These are phyloP conservation scores for Remorina albescens DNA, from an alignment of 2,797 vertebrate species.

Conservation along the genomic window DNA sequence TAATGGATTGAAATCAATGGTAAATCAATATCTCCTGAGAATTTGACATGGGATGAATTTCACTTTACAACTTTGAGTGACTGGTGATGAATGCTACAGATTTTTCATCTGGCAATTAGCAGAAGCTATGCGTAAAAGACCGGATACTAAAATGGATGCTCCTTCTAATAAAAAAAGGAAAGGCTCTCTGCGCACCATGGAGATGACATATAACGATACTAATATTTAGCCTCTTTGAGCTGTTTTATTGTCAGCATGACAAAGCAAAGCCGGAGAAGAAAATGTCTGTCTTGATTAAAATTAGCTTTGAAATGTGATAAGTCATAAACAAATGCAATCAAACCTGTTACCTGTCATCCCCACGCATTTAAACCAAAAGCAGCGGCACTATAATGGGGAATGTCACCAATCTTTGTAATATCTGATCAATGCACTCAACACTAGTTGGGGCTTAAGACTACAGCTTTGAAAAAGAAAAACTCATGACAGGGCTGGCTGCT, in stretches of 20 bases:
- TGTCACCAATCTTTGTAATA: too few species aligned
- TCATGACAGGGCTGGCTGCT: not conserved
- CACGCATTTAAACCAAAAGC: not conserved
- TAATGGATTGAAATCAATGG: constrained; percentile 44
- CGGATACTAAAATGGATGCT: constrained; percentile 22
- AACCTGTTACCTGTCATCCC: not conserved
- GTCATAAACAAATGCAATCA: not conserved
- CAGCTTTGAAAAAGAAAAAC: not conserved
- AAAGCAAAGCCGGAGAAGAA: not conserved
- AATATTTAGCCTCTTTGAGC: not conserved
- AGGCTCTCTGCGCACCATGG: not conserved
- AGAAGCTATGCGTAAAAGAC: constrained; percentile 1
- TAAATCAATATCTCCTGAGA: constrained; percentile 24
- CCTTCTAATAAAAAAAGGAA: constrained; percentile 15
- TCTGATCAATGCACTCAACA: not conserved
- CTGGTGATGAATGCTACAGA: constrained; percentile 37
- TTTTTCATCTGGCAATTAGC: constrained; percentile 27
- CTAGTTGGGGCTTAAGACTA: not conserved
- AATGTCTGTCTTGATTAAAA: not conserved
- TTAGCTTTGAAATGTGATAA: not conserved
- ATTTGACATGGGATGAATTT: constrained; percentile 33
- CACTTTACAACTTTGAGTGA: constrained; percentile 29
- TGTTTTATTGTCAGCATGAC: not conserved
- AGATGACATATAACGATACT: not conserved
- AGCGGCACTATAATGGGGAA: too few species aligned